These are phyloP conservation scores for Lophius piscatorius DNA, from an alignment of 2,113 vertebrate species.

Conservation along the genomic window DNA sequence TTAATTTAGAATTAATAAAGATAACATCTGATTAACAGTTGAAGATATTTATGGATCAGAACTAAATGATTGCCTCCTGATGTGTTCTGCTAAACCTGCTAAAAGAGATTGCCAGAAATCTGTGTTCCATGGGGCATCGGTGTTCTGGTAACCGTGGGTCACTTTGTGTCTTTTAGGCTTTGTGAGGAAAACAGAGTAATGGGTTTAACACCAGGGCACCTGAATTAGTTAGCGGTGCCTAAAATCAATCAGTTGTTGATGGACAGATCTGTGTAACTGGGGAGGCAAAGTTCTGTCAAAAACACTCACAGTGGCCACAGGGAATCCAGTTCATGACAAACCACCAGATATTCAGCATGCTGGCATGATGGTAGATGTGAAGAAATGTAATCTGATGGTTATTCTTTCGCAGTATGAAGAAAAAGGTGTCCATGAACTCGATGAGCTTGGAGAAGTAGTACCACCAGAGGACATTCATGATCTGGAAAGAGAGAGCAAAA, in stretches of 20 bases:
- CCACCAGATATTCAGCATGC: constrained; percentile 99
- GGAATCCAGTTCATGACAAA: constrained; percentile 99
- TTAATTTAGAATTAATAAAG: no score
- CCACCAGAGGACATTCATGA: constrained; percentile 94
- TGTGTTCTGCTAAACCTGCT: neutral
- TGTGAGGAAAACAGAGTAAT: constrained; percentile 18
- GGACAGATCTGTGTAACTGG: constrained; percentile 34
- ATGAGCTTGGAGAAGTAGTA: constrained; percentile 99
- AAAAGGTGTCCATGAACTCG: constrained; percentile 99
- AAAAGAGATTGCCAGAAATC: neutral
- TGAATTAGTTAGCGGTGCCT: constrained; percentile 56
- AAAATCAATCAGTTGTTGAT: constrained; percentile 15
- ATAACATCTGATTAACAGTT: constrained; percentile 15
- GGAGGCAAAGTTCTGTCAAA: constrained; percentile 20
- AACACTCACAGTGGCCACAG: constrained; percentile 94
- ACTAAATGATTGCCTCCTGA: neutral
- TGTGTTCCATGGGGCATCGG: neutral
- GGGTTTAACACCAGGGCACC: constrained; percentile 29
- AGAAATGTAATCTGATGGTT: constrained; percentile 96
- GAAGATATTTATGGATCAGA: neutral
- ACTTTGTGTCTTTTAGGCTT: constrained; percentile 25
- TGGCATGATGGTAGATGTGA: constrained; percentile 93
- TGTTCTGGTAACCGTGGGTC: constrained; percentile 12
- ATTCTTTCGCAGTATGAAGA: constrained; percentile 97
- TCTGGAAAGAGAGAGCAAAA: constrained; percentile 69